Conservation (phyloP, 2,888 invertebrate species). For the Tromatobia lineatoria region DNA sequence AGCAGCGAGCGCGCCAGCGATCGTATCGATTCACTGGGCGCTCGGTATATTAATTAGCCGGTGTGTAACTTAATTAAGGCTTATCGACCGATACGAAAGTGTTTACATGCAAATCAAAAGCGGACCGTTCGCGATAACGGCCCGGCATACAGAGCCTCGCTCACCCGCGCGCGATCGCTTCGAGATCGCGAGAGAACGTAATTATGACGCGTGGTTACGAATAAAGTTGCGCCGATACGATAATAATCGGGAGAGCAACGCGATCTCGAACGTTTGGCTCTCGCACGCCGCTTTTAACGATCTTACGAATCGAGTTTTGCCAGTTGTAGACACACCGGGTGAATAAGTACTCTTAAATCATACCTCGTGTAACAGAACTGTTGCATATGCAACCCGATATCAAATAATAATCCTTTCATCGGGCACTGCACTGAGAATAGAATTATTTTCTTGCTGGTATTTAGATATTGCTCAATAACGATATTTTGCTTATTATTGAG, state of each 20-base stretch:
- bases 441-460: conserved; percentile 21
- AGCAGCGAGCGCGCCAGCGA: conserved; percentile 58
- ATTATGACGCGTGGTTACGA: conserved; percentile 58
- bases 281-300: conserved; percentile 41
- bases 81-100: conserved; percentile 76
- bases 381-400: conserved; percentile 44
- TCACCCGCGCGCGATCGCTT: conserved; percentile 25
- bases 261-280: conserved; percentile 14
- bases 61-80: conserved; percentile 79
- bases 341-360: conserved; percentile 41
- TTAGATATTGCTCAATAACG: conserved; percentile 1
- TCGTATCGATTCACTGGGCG: conserved; percentile 70
- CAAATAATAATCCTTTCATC: conserved; percentile 30
- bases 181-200: conserved; percentile 51
- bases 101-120: conserved; percentile 81
- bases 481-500: background rate
- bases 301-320: conserved; percentile 52
- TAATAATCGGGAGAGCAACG: conserved; percentile 56
- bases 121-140: conserved; percentile 64
- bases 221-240: conserved; percentile 63
- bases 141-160: background rate
- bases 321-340: conserved; percentile 13
- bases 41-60: conserved; percentile 79
- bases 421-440: background rate
- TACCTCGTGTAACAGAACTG: conserved; percentile 33